These are phyloP conservation scores for Passer domesticus DNA, from an alignment of 2,113 vertebrate species.

Conservation along the genomic window DNA sequence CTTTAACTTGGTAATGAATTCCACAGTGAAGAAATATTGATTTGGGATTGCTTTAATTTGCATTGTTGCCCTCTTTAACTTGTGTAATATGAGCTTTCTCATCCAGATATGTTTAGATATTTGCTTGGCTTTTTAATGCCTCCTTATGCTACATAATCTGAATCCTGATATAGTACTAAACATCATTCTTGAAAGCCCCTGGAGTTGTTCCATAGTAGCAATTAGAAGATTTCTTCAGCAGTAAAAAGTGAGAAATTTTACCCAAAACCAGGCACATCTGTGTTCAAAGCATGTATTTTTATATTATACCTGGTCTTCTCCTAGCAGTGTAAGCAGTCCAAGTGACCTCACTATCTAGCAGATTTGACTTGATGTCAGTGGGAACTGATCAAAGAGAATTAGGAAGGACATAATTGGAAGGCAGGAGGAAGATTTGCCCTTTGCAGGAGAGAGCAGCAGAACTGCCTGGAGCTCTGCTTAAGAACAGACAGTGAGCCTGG, in stretches of 20 bases:
- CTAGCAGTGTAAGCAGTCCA: background rate
- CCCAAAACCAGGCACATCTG: background rate
- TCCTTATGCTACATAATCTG: background rate
- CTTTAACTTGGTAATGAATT: slow-evolving; percentile 24
- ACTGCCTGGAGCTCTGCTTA: background rate
- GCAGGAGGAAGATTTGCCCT: background rate
- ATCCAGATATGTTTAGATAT: background rate
- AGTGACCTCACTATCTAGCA: background rate
- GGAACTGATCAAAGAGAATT: background rate
- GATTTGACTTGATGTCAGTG: background rate
- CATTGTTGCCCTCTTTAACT: background rate
- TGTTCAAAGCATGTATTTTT: background rate
- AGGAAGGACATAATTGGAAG: background rate
- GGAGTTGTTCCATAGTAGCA: background rate
- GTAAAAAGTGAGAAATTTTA: background rate
- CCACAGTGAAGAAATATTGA: background rate
- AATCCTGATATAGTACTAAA: background rate
- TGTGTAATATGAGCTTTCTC: background rate
- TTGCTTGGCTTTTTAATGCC: background rate
- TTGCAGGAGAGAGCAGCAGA: background rate
- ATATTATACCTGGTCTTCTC: background rate
- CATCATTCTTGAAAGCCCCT: background rate
- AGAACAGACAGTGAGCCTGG: background rate
- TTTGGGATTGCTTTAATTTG: slow-evolving; percentile 2
- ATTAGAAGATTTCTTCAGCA: background rate